Conservation (phyloP, 2,113 vertebrate species). For the Sitta europaea region DNA sequence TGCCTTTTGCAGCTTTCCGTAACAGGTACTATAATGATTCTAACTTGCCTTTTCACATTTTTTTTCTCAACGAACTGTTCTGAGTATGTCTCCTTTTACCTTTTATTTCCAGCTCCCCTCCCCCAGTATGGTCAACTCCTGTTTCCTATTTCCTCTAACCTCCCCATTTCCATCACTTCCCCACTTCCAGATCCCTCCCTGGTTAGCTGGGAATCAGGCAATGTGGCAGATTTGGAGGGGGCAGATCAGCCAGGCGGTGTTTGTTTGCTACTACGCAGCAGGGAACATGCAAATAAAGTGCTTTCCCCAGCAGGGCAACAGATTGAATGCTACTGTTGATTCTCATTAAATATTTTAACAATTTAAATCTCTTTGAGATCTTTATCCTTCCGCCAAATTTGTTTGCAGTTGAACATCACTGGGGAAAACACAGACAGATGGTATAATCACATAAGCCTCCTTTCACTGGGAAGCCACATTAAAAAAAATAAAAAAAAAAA, state of each 20-base stretch:
- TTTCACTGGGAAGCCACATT: neutral
- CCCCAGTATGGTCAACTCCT: neutral
- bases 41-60: neutral
- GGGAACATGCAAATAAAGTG: neutral
- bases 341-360: neutral
- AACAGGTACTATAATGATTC: neutral
- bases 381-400: neutral
- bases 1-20: neutral
- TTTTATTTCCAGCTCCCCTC: neutral
- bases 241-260: neutral
- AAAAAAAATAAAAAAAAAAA: neutral
- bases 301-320: neutral
- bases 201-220: neutral
- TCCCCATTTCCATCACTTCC: neutral
- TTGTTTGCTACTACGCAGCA: neutral
- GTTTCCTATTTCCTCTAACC: neutral
- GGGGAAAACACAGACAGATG: neutral
- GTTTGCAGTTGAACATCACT: neutral
- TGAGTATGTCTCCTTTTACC: neutral
- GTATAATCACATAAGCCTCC: slow-evolving; percentile 3
- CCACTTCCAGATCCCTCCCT: neutral
- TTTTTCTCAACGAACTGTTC: neutral
- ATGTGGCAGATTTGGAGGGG: neutral
- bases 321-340: neutral
- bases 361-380: slow-evolving; percentile 4